These are phyloP conservation scores for Protonibea diacanthus DNA, from an alignment of 2,797 vertebrate genomes.

Conservation along the genomic window DNA sequence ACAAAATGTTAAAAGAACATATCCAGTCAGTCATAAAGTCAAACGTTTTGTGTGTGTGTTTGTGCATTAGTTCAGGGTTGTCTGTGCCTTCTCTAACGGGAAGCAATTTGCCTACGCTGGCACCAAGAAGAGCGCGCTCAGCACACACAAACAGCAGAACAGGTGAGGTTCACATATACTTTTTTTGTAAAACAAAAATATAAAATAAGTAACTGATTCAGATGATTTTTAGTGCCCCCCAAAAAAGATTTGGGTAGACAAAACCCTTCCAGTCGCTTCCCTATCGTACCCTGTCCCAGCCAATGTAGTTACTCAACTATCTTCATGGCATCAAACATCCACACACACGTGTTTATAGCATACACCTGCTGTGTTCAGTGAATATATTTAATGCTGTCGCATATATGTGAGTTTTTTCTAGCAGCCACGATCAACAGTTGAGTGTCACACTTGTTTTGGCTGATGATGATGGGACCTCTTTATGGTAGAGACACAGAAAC, in stretches of 20 bases:
- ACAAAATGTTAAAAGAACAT: background rate
- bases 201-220: background rate
- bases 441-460: conserved; percentile 1
- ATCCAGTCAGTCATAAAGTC: background rate
- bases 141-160: conserved; percentile 26
- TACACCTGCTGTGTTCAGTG: background rate
- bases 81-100: conserved; percentile 45
- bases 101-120: conserved; percentile 23
- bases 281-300: too few relatives aligned
- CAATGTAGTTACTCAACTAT: too few relatives aligned
- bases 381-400: too few relatives aligned
- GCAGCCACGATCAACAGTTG: background rate
- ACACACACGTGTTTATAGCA: background rate
- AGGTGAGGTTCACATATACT: conserved; percentile 49
- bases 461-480: background rate
- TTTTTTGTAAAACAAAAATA: background rate
- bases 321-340: too few relatives aligned
- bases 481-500: background rate
- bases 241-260: too few relatives aligned
- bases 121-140: conserved; percentile 27
- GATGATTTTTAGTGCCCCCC: too few relatives aligned
- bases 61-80: conserved; percentile 49
- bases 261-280: too few relatives aligned
- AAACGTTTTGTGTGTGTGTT: background rate
- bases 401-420: background rate